Base-by-base conservation (phyloP, 64 coral and sea anemone genomes). In the Anthopleura sola region DNA sequence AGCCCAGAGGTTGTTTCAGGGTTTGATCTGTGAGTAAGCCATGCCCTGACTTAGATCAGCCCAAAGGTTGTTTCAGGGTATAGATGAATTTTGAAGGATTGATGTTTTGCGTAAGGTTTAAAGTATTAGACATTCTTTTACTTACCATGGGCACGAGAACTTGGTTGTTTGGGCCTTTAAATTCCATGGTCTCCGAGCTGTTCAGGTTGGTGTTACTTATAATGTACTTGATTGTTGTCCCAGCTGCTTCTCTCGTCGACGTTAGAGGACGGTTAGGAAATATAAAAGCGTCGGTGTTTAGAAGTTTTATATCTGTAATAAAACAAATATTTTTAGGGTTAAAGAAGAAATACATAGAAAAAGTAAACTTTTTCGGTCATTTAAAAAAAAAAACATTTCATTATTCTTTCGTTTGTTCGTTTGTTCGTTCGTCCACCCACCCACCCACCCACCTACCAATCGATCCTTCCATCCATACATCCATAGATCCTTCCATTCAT, bases 141-240 rank as follows among this genome's bases (percentile, higher is more conserved):
- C 82, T 36, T 56, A 83, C 82, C 55, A 83, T 56, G 16, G 82
- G 82, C 9, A 83, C 82, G 12, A 83, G 82, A 20, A 10, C 29
- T 57, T 83, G 6, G 4, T 7, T 83, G 16, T 49, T 54, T 56
- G 82, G 82, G 6, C 82, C 82, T 3, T 10, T 29, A 57, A 83
- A 83, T 20, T 83, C 26, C 82, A 83, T 83, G 23, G 48, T 12
- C 38, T 83, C 82, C 4, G 24, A 50, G 47, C 47, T 17, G 21
- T 79, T 49, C 31, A 51, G 47, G 44, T 49, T 38, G 21, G 5
- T 23, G 18, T 55, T 53, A 18, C 14, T 21, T 36, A 37, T 79
- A 12, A 34, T 83, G 29, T 83, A 83, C 7, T 55, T 14, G 23
- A 83, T 60, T 6, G 21, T 83, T 12, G 50, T 55, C 1, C 82